These are phyloP conservation scores for Chrysolina haemoptera DNA, from an alignment of 2,888 invertebrate genomes.

Conservation along the genomic window DNA sequence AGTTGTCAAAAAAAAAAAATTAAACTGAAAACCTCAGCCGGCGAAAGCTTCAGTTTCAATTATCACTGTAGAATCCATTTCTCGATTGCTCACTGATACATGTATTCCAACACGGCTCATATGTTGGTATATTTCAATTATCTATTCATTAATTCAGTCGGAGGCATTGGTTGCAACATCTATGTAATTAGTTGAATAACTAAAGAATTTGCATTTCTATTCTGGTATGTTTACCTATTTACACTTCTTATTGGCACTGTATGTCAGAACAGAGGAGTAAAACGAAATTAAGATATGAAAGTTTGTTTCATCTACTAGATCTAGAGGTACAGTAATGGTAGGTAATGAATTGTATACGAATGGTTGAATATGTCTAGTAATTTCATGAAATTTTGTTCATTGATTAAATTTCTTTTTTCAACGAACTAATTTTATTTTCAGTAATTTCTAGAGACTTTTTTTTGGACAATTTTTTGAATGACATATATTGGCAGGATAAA, in stretches of 20 bases:
- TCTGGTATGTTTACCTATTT: slow-evolving; percentile 23
- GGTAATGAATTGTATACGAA: no score
- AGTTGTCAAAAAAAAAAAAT: no score
- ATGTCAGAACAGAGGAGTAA: not conserved
- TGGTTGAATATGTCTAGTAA: no score
- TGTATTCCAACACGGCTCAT: not conserved
- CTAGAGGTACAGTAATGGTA: no score
- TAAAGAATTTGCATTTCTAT: slow-evolving; percentile 22
- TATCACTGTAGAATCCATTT: not conserved
- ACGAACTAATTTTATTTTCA: no score
- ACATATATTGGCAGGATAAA: no score
- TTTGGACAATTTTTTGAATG: no score
- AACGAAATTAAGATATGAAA: not conserved
- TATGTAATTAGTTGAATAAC: slow-evolving; percentile 21
- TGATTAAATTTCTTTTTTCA: no score
- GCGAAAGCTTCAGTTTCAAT: no score
- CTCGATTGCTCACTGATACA: not conserved
- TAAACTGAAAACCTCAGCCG: no score
- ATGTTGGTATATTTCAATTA: slow-evolving; percentile 8
- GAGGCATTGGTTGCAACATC: slow-evolving; percentile 18
- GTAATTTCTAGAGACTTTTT: no score
- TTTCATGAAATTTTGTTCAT: no score
- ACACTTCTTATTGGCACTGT: slow-evolving; percentile 16
- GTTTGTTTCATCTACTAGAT: slow-evolving; percentile 2
- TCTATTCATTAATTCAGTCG: slow-evolving; percentile 18